Conservation (phyloP, 2,113 vertebrate genomes). For the Clarias macrocephalus region DNA sequence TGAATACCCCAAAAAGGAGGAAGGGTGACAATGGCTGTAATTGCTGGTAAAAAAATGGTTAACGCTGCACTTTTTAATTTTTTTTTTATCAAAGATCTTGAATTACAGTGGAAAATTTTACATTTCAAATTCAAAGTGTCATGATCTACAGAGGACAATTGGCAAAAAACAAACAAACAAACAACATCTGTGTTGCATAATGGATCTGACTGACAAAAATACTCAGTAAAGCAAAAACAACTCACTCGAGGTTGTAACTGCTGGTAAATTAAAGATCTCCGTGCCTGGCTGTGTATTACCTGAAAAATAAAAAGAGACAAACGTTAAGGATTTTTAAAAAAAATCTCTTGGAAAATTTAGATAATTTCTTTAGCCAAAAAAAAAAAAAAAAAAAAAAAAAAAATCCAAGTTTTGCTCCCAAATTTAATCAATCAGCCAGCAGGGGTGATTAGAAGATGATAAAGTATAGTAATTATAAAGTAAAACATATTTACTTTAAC, state of each 20-base stretch:
- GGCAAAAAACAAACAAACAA: too few species aligned
- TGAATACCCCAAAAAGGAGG: too few species aligned
- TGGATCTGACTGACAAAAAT: not conserved
- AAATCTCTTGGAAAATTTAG: not conserved
- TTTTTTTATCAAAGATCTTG: too few species aligned
- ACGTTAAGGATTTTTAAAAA: not conserved
- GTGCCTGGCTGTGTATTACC: slow-evolving; percentile 96
- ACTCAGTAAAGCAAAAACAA: not conserved
- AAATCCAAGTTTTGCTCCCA: not conserved
- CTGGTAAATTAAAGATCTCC: slow-evolving; percentile 98
- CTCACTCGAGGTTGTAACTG: slow-evolving; percentile 94
- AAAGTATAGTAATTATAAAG: too few species aligned
- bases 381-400: not conserved
- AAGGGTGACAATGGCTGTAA: too few species aligned
- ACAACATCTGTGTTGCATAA: too few species aligned
- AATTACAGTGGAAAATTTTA: too few species aligned
- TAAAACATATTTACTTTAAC: not conserved
- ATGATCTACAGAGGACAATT: too few species aligned
- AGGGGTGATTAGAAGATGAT: too few species aligned
- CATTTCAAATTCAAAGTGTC: too few species aligned
- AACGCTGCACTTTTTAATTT: too few species aligned
- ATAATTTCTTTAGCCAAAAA: not conserved
- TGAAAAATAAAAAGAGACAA: slow-evolving; percentile 66
- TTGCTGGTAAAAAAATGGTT: too few species aligned
- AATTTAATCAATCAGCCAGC: not conserved